Conservation (phyloP, 1,140 invertebrate genomes). For the Zophobas morio region DNA sequence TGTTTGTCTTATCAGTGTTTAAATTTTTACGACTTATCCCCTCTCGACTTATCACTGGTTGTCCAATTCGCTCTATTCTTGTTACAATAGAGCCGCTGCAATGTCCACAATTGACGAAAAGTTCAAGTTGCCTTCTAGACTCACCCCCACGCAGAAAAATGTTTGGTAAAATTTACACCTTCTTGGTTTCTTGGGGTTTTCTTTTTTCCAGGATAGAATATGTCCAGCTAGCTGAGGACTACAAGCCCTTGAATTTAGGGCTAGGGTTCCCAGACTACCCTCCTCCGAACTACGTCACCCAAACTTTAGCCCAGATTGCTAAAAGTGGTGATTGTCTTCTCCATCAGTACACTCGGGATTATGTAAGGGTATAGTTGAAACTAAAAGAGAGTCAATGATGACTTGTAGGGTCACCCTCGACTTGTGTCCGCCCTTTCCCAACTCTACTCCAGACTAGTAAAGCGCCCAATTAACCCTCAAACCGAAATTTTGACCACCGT, state of each 20-base stretch:
- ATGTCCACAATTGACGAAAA: slow-evolving; percentile 51
- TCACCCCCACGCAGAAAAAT: slow-evolving; percentile 57
- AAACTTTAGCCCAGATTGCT: slow-evolving; percentile 82
- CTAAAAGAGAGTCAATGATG: slow-evolving; percentile 28
- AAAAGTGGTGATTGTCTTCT: slow-evolving; percentile 81
- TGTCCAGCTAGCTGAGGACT: slow-evolving; percentile 86
- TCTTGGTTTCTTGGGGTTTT: neutral
- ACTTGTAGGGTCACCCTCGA: slow-evolving; percentile 73
- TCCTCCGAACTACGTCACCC: slow-evolving; percentile 86
- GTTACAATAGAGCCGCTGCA: no score
- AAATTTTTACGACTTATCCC: neutral
- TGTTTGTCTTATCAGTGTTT: no score
- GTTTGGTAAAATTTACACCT: slow-evolving; percentile 56
- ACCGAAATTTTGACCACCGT: no score
- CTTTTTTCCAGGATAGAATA: slow-evolving; percentile 89
- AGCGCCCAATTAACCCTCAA: no score
- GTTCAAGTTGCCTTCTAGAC: slow-evolving; percentile 58
- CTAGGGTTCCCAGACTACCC: slow-evolving; percentile 98
- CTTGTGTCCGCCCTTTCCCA: no score
- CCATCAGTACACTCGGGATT: slow-evolving; percentile 94
- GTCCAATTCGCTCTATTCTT: neutral
- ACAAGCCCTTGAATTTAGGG: slow-evolving; percentile 95
- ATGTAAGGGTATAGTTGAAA: slow-evolving; percentile 72
- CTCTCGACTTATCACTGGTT: neutral
- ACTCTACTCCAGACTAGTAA: no score